phyloP scores from a whole-genome alignment of 1,140 invertebrate species.

The Gryon sp. region DNA sequence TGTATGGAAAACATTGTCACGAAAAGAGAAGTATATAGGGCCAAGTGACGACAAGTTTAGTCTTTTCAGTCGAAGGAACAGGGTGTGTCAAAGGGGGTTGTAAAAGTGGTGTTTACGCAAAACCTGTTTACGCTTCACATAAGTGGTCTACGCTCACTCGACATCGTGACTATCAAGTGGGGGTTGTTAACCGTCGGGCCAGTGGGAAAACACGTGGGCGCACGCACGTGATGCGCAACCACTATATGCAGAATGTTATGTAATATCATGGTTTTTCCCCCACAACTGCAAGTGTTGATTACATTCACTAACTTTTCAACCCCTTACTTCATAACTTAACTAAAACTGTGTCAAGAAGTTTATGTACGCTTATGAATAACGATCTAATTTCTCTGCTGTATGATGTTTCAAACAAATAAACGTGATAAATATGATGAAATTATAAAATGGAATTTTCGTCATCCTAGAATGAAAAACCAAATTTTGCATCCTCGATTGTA shows the following conservation, averaged over 20 bases:
- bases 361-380: too few species aligned
- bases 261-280: slow-evolving; percentile 36
- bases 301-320: slow-evolving; percentile 4
- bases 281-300: slow-evolving; percentile 1
- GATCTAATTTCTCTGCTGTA: too few species aligned
- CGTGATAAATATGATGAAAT: background rate
- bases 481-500: too few species aligned
- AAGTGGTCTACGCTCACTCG: slow-evolving; percentile 65
- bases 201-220: slow-evolving; percentile 64
- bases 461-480: too few species aligned
- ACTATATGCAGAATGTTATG: slow-evolving; percentile 40
- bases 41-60: slow-evolving; percentile 36
- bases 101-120: slow-evolving; percentile 70
- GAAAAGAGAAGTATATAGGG: slow-evolving; percentile 5
- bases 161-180: slow-evolving; percentile 62
- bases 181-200: slow-evolving; percentile 60
- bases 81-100: slow-evolving; percentile 61
- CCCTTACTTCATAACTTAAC: too few species aligned
- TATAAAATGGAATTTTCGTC: too few species aligned
- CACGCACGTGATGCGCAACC: slow-evolving; percentile 64
- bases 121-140: slow-evolving; percentile 67
- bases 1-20: slow-evolving; percentile 44
- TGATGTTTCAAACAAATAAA: too few species aligned
- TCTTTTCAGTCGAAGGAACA: slow-evolving; percentile 42
- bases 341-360: too few species aligned